Base-by-base conservation (phyloP, 2,113 vertebrate species). In the Nematolebias whitei region DNA sequence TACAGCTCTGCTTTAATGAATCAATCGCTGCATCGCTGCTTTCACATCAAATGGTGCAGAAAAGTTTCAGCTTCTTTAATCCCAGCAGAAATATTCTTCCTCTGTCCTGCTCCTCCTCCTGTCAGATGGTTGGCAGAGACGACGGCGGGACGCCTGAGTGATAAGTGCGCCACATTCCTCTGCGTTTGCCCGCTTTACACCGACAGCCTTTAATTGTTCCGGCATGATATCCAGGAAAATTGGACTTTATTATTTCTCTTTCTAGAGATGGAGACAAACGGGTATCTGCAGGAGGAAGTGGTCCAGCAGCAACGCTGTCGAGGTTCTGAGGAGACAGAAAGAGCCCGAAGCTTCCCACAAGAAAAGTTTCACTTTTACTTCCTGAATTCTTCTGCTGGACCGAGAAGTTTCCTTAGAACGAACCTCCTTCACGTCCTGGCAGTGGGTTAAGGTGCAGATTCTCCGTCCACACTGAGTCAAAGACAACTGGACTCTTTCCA, bases 1-100 rank as follows among this genome's bases (percentile, higher is more conserved):
- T 91, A 91, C 81, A n/a, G 83, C 78, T 76, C 72, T 29, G 87
- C 74, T 87, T 92, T 91, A 92, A 94, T 92, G 87, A 92, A 91
- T 90, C 90, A 82, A 91, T 91, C 89, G 65, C 85, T 54, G 86
- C 90, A 90, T 91, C 89, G 60, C 84, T 88, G 88, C 89, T 90
- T 87, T 77, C 85, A 92, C 91, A 90, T 92, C 85, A 90, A 91
- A 91, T 90, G 84, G 89, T 10, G 73, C 49, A 57, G 87, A 86
- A 91, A 92, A 92, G 59, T 89, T 88, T 85, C 68, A 24, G 79
- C 77, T 79, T 76, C 79, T 85, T 84, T 87, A 77, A 85, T 87
- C 83, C 87, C 50, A 81, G 79, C 60, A 88, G 80, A 83, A 87
- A 81, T 78, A 83, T 64, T 74, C 78, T 43, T 40, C 43, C 39